A percentile compares a stretch with the other conserved stretches of the same genome.
These are phyloP conservation scores for Sander lucioperca DNA, from an alignment of 2,113 vertebrate species.

Conservation along the genomic window DNA sequence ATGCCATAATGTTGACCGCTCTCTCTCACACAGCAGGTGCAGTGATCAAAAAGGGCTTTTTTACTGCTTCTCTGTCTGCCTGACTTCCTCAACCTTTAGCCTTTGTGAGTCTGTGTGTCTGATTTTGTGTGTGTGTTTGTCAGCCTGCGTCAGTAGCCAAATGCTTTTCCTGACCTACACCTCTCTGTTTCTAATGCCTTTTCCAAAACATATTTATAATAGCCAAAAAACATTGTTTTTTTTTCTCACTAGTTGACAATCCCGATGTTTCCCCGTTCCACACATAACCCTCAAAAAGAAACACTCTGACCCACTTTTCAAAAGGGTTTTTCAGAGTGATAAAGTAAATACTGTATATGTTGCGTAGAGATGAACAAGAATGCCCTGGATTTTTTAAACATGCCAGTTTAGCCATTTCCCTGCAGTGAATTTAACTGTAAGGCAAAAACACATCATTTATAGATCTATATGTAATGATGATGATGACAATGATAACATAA, in stretches of 20 bases:
- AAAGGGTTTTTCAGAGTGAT: constrained; percentile 32
- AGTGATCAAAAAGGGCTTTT: constrained; percentile 83
- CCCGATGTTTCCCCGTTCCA: constrained; percentile 51
- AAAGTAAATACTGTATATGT: constrained; percentile 51
- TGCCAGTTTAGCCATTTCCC: constrained; percentile 52
- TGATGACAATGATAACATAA: constrained; percentile 62
- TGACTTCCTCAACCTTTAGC: constrained; percentile 66
- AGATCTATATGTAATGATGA: constrained; percentile 74
- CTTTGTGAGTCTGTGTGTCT: constrained; percentile 67
- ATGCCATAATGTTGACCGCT: constrained; percentile 67
- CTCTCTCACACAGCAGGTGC: constrained; percentile 69
- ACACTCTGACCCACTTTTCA: constrained; percentile 50
- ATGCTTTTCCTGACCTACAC: constrained; percentile 52
- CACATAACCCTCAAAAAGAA: constrained; percentile 40
- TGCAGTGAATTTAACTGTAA: constrained; percentile 63
- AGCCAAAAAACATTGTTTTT: constrained; percentile 22
- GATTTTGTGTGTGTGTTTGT: constrained; percentile 60
- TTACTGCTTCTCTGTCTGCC: constrained; percentile 74
- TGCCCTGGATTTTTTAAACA: constrained; percentile 35
- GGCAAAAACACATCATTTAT: constrained; percentile 66
- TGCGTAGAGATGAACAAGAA: constrained; percentile 44
- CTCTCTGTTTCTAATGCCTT: constrained; percentile 67
- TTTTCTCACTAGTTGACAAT: constrained; percentile 68
- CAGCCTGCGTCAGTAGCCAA: constrained; percentile 57
- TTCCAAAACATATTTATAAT: constrained; percentile 60